phyloP scores from a whole-genome alignment of 1,140 invertebrate genomes.

The Ceratina calcarata region DNA sequence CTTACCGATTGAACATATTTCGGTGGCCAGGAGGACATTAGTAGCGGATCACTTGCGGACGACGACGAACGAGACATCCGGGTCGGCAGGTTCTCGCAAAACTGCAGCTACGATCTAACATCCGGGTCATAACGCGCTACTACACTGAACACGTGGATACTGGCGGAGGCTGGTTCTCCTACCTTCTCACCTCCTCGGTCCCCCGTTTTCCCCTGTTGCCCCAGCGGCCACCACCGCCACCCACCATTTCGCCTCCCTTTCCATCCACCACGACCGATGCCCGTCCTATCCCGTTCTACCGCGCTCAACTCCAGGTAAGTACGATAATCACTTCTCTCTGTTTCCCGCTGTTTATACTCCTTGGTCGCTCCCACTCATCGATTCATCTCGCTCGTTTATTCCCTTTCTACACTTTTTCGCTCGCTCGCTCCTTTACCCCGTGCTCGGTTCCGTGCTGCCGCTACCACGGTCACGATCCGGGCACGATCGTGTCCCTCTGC shows the following conservation, averaged over 20 bases:
- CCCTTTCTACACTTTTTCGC: conserved; percentile 39
- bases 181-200: conserved; percentile 64
- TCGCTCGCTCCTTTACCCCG: conserved; percentile 38
- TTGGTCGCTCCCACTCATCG: conserved; percentile 20
- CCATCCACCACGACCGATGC: conserved; percentile 22
- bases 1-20: conserved; percentile 82
- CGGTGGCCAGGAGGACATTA: conserved; percentile 78
- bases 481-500: conserved; percentile 49
- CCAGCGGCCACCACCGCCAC: conserved; percentile 47
- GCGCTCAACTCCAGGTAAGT: neutral
- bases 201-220: conserved; percentile 55
- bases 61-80: conserved; percentile 78
- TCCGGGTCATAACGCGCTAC: conserved; percentile 82
- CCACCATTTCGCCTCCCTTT: conserved; percentile 33
- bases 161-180: conserved; percentile 76
- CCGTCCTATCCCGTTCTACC: neutral
- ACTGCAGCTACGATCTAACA: conserved; percentile 81
- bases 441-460: neutral
- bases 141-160: conserved; percentile 81
- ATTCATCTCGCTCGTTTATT: conserved; percentile 54
- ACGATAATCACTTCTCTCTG: conserved; percentile 41
- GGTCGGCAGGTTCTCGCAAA: conserved; percentile 79
- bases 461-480: conserved; percentile 57
- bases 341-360: conserved; percentile 36
- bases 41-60: conserved; percentile 73